Evolutionary conservation across 2,797 vertebrate genomes (phyloP), one percentile per base, ranked within the genome.

Genomic region (Aplochiton taeniatus): DNA sequence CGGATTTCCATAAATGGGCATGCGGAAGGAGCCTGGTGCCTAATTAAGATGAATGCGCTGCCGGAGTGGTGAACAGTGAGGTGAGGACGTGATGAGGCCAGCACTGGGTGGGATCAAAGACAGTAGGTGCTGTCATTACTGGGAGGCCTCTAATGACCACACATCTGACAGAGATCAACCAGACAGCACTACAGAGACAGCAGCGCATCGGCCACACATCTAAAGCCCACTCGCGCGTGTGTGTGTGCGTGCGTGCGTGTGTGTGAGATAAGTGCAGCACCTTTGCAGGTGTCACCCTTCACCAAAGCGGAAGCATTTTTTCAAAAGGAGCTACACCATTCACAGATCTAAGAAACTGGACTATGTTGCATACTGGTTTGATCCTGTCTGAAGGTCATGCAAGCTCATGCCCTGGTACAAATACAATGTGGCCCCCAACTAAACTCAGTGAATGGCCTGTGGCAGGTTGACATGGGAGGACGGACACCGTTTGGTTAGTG

Each of bases 11-110:
- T 48, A 3, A 31, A 14, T 14, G 9, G 10, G 13, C 46, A 48
- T 9, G 13, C 3, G 10, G 3, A 11, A 11, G 46, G 46, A 11
- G 46, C 46, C 46, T 48, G 13, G 9, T 1, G 46, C 16, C 70
- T 68, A 71, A 81, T 84, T 75, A 70, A 66, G 82, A 76, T 82
- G 79, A 88, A 81, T 86, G 80, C 83, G 78, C 72, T 76, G 65
- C 65, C 61, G 14, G 61, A 52, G 75, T 59, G 31, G 19, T 18
- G 57, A 70, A 61, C 58, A 73, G 70, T 17, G 63, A 72, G 66
- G 61, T 56, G 61, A 16, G 48, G 42, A 63, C 41, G 50, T 18
- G 49, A 73, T 75, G 53, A 77, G 77, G 61, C 69, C 58, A 12
- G 60, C 44, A 66, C 20, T 73, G 72, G 73, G 83, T 84, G 86